A percentile compares a stretch with the other conserved stretches of the same genome.
These are phyloP conservation scores for Branchinecta sandiegonensis DNA, from an alignment of 2,888 invertebrate species.

Conservation along the genomic window DNA sequence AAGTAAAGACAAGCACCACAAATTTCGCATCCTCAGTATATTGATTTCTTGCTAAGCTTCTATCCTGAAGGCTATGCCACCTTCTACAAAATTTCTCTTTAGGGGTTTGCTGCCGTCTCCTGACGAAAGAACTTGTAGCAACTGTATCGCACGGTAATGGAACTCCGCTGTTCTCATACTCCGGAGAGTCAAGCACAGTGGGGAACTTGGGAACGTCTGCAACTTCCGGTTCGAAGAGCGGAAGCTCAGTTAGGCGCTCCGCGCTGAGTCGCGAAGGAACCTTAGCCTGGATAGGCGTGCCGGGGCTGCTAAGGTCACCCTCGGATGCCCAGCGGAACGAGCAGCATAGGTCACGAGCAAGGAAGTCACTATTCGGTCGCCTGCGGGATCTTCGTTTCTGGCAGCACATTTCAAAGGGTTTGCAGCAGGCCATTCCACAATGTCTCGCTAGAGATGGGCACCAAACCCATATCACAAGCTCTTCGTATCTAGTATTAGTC, in stretches of 20 bases:
- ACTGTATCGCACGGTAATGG: neutral
- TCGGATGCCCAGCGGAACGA: constrained; percentile 6
- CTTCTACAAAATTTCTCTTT: constrained; percentile 15
- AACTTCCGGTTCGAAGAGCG: neutral
- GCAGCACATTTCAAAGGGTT: neutral
- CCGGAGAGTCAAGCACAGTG: neutral
- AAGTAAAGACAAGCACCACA: constrained; percentile 17
- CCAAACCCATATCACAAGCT: too few species aligned
- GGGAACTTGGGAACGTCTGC: neutral
- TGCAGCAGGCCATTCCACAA: neutral
- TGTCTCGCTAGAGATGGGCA: too few species aligned
- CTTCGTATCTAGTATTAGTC: too few species aligned
- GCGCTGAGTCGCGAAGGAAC: neutral
- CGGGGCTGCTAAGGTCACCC: constrained; percentile 3
- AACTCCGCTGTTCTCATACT: neutral
- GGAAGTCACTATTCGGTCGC: neutral
- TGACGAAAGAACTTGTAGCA: neutral
- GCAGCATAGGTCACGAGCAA: neutral
- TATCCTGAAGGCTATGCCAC: neutral
- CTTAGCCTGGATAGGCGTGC: neutral
- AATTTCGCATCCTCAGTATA: constrained; percentile 23
- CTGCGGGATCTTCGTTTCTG: constrained; percentile 1
- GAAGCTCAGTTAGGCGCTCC: neutral
- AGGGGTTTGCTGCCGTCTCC: neutral
- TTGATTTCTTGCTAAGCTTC: neutral